Conservation (phyloP, 2,797 vertebrate species). For the Menidia menidia region DNA sequence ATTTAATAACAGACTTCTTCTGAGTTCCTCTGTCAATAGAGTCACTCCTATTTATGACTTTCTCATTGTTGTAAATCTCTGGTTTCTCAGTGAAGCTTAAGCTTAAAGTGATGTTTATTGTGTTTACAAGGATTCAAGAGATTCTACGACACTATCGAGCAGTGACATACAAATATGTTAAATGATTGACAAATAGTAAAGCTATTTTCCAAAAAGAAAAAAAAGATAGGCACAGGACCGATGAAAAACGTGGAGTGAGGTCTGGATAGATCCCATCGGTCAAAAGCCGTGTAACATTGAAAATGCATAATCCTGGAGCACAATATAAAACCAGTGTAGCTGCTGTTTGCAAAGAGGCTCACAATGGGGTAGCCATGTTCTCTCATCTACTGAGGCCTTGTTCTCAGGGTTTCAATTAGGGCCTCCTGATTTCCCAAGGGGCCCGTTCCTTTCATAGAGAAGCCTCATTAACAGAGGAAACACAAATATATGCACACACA, state of each 20-base stretch:
- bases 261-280: conserved; percentile 24
- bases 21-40: conserved; percentile 6
- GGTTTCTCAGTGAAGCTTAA: conserved; percentile 7
- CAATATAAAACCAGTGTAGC: conserved; percentile 53
- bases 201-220: conserved; percentile 21
- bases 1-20: conserved; percentile 26
- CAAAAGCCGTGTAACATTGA: conserved; percentile 39
- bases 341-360: conserved; percentile 53
- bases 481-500: conserved; percentile 37
- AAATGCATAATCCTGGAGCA: conserved; percentile 55
- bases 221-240: conserved; percentile 7
- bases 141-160: background rate
- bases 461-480: conserved; percentile 78
- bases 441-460: conserved; percentile 61
- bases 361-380: conserved; percentile 74
- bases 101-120: conserved; percentile 5
- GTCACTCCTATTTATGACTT: conserved; percentile 1
- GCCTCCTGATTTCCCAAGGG: conserved; percentile 80
- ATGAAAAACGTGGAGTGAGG: conserved; percentile 17
- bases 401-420: conserved; percentile 83
- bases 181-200: background rate
- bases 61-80: background rate
- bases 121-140: conserved; percentile 3
- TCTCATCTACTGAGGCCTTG: conserved; percentile 76
- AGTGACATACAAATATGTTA: background rate